Percentiles rank a stretch among this genome's conserved stretches.
Conservation (phyloP, 2,113 vertebrate species). For the Connochaetes taurinus region DNA sequence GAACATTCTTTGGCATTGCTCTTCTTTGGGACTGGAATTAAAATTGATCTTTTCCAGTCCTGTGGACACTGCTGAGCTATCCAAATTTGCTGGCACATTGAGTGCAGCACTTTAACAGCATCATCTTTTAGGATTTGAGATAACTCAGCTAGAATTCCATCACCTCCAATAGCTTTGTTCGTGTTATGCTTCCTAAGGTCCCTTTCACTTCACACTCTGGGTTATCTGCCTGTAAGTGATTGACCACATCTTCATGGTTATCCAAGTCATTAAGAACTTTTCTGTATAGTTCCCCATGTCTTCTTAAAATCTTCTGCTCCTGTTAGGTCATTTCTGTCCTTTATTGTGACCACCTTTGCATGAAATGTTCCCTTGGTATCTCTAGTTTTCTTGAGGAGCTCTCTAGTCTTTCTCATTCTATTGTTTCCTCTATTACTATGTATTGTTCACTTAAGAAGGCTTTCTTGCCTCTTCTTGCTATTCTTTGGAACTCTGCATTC, state of each 20-base stretch:
- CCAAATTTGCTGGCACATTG: neutral
- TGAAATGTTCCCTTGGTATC: neutral
- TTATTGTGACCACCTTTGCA: neutral
- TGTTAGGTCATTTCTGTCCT: neutral
- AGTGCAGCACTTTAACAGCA: neutral
- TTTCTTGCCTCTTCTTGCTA: neutral
- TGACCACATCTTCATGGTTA: neutral
- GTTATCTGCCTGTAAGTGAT: neutral
- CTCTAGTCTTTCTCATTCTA: neutral
- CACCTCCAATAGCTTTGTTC: neutral
- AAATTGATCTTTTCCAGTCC: neutral
- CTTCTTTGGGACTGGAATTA: neutral
- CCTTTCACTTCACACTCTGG: neutral
- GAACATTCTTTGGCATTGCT: neutral
- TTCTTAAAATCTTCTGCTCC: neutral
- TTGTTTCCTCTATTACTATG: neutral
- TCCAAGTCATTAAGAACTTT: neutral
- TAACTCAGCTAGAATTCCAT: neutral
- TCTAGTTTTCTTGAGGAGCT: neutral
- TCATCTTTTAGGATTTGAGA: neutral
- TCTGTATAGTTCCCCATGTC: neutral
- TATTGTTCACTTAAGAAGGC: neutral
- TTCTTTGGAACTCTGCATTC: neutral
- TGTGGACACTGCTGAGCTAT: neutral
- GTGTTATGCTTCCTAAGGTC: neutral